These are phyloP conservation scores for Tachystola acroxantha DNA, from an alignment of 2,888 invertebrate genomes.

Conservation along the genomic window DNA sequence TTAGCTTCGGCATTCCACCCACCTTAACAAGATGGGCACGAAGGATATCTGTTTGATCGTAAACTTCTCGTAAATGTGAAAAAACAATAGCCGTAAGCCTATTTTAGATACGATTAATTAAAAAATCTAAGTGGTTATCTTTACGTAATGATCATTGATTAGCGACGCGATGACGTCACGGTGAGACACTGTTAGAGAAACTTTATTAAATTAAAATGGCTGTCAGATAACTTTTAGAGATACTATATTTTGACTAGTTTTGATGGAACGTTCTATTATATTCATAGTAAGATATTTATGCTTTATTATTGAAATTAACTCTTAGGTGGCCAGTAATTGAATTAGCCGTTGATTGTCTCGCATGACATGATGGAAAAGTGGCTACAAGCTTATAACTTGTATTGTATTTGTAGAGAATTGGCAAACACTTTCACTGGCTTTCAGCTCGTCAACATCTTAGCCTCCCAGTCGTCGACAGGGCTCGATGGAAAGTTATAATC, in stretches of 20 bases:
- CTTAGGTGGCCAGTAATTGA: slow-evolving; percentile 43
- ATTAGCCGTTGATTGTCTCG: slow-evolving; percentile 48
- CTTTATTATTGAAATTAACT: slow-evolving; percentile 35
- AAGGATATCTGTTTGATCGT: no score
- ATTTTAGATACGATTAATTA: neutral
- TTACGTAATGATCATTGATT: no score
- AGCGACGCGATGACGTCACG: no score
- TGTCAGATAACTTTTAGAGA: slow-evolving; percentile 12
- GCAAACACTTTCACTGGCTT: slow-evolving; percentile 53
- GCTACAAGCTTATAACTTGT: slow-evolving; percentile 43
- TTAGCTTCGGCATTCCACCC: no score
- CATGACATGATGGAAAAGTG: slow-evolving; percentile 49
- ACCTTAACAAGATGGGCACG: no score
- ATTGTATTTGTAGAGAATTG: slow-evolving; percentile 49
- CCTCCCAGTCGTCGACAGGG: slow-evolving; percentile 14
- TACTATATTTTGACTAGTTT: slow-evolving; percentile 21
- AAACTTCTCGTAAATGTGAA: no score
- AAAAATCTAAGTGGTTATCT: no score
- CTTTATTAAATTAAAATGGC: slow-evolving; percentile 15
- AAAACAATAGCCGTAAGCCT: no score
- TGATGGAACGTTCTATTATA: slow-evolving; percentile 13
- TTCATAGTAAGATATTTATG: slow-evolving; percentile 24
- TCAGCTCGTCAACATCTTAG: slow-evolving; percentile 34
- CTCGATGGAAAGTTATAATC: slow-evolving; percentile 21
- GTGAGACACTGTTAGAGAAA: slow-evolving; percentile 14